Evolutionary conservation across 2,797 vertebrate species (phyloP), one percentile per base, ranked within the genome.

Genomic region (Ctenopoma multispine): DNA sequence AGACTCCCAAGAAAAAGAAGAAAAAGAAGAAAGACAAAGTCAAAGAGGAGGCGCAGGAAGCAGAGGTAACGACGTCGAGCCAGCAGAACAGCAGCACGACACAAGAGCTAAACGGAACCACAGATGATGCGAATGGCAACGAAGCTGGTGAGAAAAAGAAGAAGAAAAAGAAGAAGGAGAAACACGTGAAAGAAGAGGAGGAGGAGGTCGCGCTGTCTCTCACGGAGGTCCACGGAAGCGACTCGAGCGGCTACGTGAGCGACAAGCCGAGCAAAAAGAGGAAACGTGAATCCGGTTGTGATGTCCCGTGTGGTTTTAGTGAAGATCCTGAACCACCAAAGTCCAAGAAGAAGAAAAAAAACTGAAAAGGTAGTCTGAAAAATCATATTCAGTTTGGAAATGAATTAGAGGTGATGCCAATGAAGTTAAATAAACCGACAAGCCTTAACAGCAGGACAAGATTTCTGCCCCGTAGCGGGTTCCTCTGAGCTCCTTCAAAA

Each of bases 211-310:
- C 46, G 23, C 15, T 82, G 1, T 77, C 77, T 6, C 38, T 23
- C 1, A 1, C 64, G 34, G 86, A 93, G 36, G 65, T 93, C 34
- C 93, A 90, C 2, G 68, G 69, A 51, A 96, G 95, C 63, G 95
- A 96, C 91, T 96, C 95, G 29, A 95, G 95, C 15, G 94, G 94
- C 72, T 96, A 96, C 79, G 72, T 93, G 5, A 96, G 93, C 63
- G 94, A 96, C 69, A 95, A 95, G 75, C 88, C 90, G 47, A 89
- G 79, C 73, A 96, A 93, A 77, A 97, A 95, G 91, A 95, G 95
- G 87, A 96, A 93, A 87, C 90, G 71, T 1, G 87, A 86, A 29
- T 80, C 75, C 9, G 79, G 67, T 17, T 83, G 75, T 13, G 36
- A 82, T 6, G 38, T 38, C 24, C 29, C 46, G 3, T 15, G 70